These are phyloP conservation scores for Platorchestia sp. DNA, from an alignment of 1,140 invertebrate genomes.

Conservation along the genomic window DNA sequence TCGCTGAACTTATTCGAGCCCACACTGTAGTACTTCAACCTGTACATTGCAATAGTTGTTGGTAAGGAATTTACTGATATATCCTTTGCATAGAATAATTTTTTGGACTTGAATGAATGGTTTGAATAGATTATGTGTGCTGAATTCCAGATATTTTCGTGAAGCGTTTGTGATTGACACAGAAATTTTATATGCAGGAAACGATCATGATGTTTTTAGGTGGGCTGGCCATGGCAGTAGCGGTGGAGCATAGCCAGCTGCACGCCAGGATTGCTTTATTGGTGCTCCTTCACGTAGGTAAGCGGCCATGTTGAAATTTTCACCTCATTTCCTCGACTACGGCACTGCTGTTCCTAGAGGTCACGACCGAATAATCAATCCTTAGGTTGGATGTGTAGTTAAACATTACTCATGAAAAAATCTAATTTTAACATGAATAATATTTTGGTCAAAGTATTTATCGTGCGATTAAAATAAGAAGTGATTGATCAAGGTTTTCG, in stretches of 20 bases:
- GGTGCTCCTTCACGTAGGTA: conserved; percentile 67
- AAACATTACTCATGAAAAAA: no score
- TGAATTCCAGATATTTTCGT: not conserved
- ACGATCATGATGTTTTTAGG: conserved; percentile 70
- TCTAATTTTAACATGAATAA: not conserved
- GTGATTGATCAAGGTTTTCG: not conserved
- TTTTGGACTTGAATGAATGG: no score
- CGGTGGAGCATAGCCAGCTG: conserved; percentile 69
- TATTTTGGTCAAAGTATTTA: not conserved
- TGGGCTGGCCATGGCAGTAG: conserved; percentile 69
- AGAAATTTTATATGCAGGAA: conserved; percentile 36
- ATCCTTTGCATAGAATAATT: no score
- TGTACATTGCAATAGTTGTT: no score
- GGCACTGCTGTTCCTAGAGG: not conserved
- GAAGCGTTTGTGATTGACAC: not conserved
- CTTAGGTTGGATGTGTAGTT: no score
- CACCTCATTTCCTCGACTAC: not conserved
- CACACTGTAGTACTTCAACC: no score
- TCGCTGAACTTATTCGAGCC: no score
- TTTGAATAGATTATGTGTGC: no score
- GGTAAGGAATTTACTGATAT: no score
- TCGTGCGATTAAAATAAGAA: not conserved
- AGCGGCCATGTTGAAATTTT: not conserved
- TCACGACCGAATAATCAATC: no score
- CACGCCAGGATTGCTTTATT: conserved; percentile 69